Evolutionary conservation across 2,113 vertebrate genomes (phyloP).

Genomic region (Vulpes ferrilata): DNA sequence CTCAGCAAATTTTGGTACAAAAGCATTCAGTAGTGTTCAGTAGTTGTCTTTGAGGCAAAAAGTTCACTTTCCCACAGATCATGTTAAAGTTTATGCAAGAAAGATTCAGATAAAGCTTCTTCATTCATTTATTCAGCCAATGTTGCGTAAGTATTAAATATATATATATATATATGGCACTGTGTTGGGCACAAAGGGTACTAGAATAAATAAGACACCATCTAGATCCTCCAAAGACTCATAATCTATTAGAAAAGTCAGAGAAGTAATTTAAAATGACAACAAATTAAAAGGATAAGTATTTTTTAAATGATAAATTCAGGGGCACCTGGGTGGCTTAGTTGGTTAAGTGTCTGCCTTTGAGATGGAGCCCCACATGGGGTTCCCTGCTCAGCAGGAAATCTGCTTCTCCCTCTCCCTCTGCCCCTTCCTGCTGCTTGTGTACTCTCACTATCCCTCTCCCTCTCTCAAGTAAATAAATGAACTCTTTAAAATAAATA

Average conservation of each 20-base stretch:
- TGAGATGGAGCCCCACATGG: no score
- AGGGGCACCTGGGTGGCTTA: no score
- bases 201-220: background rate
- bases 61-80: background rate
- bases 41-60: background rate
- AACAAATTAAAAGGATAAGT: slow-evolving; percentile 34
- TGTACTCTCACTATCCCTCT: no score
- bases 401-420: no score
- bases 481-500: no score
- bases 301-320: slow-evolving; percentile 34
- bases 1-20: slow-evolving; percentile 1
- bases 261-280: slow-evolving; percentile 38
- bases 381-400: no score
- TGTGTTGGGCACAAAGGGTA: background rate
- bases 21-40: background rate
- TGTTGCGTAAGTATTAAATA: background rate
- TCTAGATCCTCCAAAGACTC: background rate
- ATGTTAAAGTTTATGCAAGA: background rate
- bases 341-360: no score
- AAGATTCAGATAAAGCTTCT: background rate
- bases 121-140: slow-evolving; percentile 28
- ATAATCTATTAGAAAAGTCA: slow-evolving; percentile 14
- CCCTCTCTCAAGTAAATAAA: no score
- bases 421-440: no score
- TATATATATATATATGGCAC: background rate